Base-by-base conservation (phyloP, 2,888 invertebrate genomes). In the Caenorhabditis sp. region DNA sequence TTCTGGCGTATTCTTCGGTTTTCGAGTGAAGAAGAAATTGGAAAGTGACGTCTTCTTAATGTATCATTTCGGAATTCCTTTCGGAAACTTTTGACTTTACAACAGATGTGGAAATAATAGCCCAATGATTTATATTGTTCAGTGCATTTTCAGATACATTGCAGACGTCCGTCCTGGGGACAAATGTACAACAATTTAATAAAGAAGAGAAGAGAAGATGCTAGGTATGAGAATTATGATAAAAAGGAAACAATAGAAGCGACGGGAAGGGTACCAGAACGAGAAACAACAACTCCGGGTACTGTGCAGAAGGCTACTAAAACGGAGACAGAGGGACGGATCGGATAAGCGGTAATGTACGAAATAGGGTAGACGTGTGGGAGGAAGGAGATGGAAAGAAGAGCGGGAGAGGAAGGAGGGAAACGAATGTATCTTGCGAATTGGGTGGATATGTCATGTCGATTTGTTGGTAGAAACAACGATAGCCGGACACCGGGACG, bases 371-470 rank as follows among this genome's bases (percentile, higher is more conserved):
- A 37, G 35, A 55, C 20, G 32, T 40, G 32, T 4, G 20, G 15
- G 50, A n/a, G 6, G n/a, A 51, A 37, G 28, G 47, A 22, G 55
- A 20, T 26, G 20, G 35, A 26, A 50, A 58, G 47, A 40, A 35
- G 32, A 37, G 53, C 62, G 32, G 44, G 55, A 18, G 9, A 40
- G 40, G 20, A 50, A 26, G 11, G 55, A 18, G 9, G 26, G 40
- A 9, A 50, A n/a, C 9, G 76, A 67, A 65, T 74, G 74, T 65
- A 65, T 74, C 51, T 67, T 20, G 61, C 47, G 58, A n/a, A 55
- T 2, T 58, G 60, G 22, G 40, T 50, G 53, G 76, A 76, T 76
- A 76, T 76, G 76, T 76, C 76, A 76, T 76, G 76, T 67, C 76
- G 76, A 76, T 76, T 67, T 67, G 76, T 60, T 60, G 76, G 61